These are phyloP conservation scores for Reinhardtius hippoglossoides DNA, from an alignment of 2,113 vertebrate genomes.

Conservation along the genomic window DNA sequence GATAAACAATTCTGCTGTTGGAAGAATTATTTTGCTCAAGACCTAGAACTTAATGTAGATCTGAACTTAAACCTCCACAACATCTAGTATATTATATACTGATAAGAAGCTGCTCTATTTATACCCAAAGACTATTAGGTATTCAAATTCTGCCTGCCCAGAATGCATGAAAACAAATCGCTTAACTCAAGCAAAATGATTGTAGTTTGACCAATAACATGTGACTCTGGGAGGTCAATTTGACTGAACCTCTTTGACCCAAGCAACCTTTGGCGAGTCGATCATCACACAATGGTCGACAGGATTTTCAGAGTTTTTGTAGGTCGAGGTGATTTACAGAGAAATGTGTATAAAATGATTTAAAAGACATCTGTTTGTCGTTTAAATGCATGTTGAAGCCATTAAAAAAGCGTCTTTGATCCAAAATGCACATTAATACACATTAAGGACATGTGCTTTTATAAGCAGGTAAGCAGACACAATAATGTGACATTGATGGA, in stretches of 20 bases:
- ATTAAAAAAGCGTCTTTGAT: not conserved
- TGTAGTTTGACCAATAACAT: conserved; percentile 9
- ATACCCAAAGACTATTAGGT: not conserved
- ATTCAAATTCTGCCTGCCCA: not conserved
- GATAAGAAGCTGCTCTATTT: not conserved
- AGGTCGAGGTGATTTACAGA: not conserved
- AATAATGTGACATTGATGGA: not conserved
- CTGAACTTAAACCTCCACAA: not conserved
- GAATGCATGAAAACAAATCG: not conserved
- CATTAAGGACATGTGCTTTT: not conserved
- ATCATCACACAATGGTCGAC: not conserved
- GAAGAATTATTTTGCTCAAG: too few species aligned
- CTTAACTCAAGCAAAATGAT: not conserved
- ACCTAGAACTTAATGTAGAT: too few species aligned
- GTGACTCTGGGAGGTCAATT: conserved; percentile 17
- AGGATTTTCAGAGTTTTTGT: not conserved
- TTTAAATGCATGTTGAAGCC: not conserved
- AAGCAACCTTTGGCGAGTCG: not conserved
- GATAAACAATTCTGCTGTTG: too few species aligned
- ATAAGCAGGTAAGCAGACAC: not conserved
- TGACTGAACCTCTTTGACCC: not conserved
- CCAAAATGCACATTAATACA: not conserved
- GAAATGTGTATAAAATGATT: not conserved
- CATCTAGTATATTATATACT: not conserved
- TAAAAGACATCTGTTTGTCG: not conserved